Base-by-base conservation (phyloP, 2,888 invertebrate species). In the Pyralis farinalis region DNA sequence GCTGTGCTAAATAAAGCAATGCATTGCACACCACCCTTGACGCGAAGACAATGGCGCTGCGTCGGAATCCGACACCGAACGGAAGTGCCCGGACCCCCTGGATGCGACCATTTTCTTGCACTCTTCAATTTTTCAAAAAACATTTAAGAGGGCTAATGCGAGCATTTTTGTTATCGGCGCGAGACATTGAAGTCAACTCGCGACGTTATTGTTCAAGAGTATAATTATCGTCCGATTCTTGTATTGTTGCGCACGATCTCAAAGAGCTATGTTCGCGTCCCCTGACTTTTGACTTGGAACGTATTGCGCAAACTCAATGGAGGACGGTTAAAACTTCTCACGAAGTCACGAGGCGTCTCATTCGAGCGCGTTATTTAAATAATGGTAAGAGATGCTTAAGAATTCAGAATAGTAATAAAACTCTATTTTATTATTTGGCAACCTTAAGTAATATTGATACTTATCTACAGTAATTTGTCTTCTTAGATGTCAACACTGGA, bases 251-350 rank as follows among this genome's bases (percentile, higher is more conserved):
- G 66, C 68, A 65, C 59, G 68, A 79, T 84, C 82, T 83, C 81
- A 84, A 81, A 86, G 83, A 87, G 87, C 69, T 84, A 69, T 16
- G 71, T 74, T 78, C 71, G 67, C 73, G 77, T 71, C 77, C 85
- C 84, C 81, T 81, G 85, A 86, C 78, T 85, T 84, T 75, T 85
- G 79, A 80, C 80, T 83, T 52, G 67, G 60, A 74, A 60, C 78
- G 68, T 81, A 81, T 82, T 83, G 80, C 70, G 58, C 63, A 57
- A 62, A 64, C 60, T 80, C 71, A 75, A 76, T 77, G 59, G 67
- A 72, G 73, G 77, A 86, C 88, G 87, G 88, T 88, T 88, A 82
- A 84, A 85, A 77, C 69, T 87, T 88, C 88, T 86, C 88, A 88
- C 86, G 85, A 69, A 55, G 70, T 65, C 58, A 52, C 75, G 75